Conservation (phyloP, 2,797 vertebrate species). For the Phrynocephalus forsythii region DNA sequence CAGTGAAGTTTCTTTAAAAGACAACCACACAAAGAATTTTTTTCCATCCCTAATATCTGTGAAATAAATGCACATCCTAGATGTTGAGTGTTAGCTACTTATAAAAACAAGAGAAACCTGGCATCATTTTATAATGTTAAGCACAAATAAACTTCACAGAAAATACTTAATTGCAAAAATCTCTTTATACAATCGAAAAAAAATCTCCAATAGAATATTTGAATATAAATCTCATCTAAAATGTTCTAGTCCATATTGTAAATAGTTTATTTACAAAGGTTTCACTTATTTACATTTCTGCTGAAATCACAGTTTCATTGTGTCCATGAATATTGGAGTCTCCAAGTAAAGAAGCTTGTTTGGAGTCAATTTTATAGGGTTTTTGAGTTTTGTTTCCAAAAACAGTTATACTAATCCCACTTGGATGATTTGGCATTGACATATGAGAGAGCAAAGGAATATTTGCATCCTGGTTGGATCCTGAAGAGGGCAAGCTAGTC, state of each 20-base stretch:
- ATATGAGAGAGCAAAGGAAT: slow-evolving; percentile 94
- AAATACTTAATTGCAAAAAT: slow-evolving; percentile 77
- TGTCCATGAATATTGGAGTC: slow-evolving; percentile 89
- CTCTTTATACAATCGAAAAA: slow-evolving; percentile 72
- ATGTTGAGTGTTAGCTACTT: slow-evolving; percentile 49
- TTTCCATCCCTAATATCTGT: slow-evolving; percentile 8
- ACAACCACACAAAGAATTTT: slow-evolving; percentile 24
- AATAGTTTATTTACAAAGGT: slow-evolving; percentile 73
- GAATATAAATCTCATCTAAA: slow-evolving; percentile 74
- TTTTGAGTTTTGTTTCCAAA: slow-evolving; percentile 92
- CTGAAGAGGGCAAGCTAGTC: slow-evolving; percentile 92
- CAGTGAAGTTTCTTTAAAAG: slow-evolving; percentile 9
- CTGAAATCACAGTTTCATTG: slow-evolving; percentile 91
- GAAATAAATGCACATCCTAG: slow-evolving; percentile 15
- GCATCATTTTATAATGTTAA: slow-evolving; percentile 66
- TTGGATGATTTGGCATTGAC: slow-evolving; percentile 85
- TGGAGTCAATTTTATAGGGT: slow-evolving; percentile 88
- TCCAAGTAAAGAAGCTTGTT: slow-evolving; percentile 87
- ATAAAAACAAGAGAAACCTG: slow-evolving; percentile 21
- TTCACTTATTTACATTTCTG: slow-evolving; percentile 85
- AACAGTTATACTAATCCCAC: slow-evolving; percentile 81
- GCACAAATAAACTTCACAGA: slow-evolving; percentile 81
- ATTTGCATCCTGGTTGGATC: slow-evolving; percentile 97
- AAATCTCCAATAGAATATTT: slow-evolving; percentile 80
- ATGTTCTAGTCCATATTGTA: slow-evolving; percentile 54